Evolutionary conservation across 2,797 vertebrate species (phyloP).

Genomic region (Lateolabrax maculatus): DNA sequence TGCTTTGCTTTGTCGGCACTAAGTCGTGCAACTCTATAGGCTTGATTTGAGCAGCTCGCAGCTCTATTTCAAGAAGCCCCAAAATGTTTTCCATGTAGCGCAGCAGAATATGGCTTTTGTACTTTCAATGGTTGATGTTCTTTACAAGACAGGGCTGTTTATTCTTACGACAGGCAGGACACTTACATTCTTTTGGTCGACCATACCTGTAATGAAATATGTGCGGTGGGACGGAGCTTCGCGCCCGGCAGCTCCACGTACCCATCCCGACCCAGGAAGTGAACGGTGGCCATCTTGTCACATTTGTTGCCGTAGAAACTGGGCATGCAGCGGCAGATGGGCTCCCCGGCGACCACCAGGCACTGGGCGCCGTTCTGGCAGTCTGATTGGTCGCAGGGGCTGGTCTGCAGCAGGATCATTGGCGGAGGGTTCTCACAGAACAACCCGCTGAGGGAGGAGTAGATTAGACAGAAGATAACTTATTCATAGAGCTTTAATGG

Average conservation of each 20-base stretch:
- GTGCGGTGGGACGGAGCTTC: conserved; percentile 91
- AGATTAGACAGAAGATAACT: conserved; percentile 41
- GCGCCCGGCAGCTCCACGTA: conserved; percentile 91
- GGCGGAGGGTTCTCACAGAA: conserved; percentile 95
- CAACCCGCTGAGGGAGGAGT: conserved; percentile 85
- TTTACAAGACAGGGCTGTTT: not conserved
- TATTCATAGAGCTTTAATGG: conserved; percentile 42
- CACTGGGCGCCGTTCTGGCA: conserved; percentile 96
- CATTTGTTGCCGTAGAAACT: conserved; percentile 94
- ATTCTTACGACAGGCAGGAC: not conserved
- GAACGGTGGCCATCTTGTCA: conserved; percentile 93
- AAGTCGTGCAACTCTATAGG: conserved; percentile 51
- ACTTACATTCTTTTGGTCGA: no score
- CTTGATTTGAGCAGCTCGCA: conserved; percentile 39
- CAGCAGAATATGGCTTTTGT: conserved; percentile 34
- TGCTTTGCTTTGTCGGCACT: conserved; percentile 61
- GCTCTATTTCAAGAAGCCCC: conserved; percentile 35
- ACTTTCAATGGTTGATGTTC: not conserved
- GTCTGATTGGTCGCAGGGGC: conserved; percentile 94
- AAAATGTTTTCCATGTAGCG: conserved; percentile 38
- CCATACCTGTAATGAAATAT: conserved; percentile 97
- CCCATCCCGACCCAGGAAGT: conserved; percentile 94
- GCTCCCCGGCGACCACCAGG: conserved; percentile 90
- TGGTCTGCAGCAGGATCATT: conserved; percentile 97
- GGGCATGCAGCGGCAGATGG: conserved; percentile 92